Conservation (phyloP, 2,888 invertebrate species). For the Cheilosia grossa region DNA sequence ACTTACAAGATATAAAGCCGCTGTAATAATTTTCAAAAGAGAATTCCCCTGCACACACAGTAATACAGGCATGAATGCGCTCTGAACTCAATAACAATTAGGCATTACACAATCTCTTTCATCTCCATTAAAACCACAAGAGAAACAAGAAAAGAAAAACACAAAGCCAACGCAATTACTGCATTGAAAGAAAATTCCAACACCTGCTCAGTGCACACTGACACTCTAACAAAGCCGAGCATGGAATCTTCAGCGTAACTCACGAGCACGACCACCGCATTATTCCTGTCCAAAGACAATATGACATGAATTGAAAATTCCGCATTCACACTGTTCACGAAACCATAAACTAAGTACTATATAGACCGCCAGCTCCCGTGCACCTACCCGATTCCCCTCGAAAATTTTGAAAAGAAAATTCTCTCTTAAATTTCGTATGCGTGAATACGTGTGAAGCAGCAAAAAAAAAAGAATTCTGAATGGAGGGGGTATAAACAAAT, state of each 20-base stretch:
- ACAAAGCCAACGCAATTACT: neutral
- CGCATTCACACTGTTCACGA: conserved; percentile 18
- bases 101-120: conserved; percentile 58
- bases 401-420: too few species aligned
- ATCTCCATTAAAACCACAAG: conserved; percentile 34
- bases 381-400: too few species aligned
- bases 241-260: conserved; percentile 11
- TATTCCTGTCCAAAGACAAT: conserved; percentile 35
- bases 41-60: conserved; percentile 20
- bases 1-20: conserved; percentile 34
- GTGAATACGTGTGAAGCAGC: too few species aligned
- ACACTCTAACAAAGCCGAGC: neutral
- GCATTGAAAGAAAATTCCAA: conserved; percentile 43
- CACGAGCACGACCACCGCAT: conserved; percentile 21
- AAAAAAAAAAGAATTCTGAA: too few species aligned
- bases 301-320: conserved; percentile 41
- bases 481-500: too few species aligned
- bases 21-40: conserved; percentile 13
- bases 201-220: conserved; percentile 24
- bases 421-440: too few species aligned
- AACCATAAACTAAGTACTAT: too few species aligned
- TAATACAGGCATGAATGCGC: conserved; percentile 16
- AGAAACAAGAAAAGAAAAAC: neutral
- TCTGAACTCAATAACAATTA: conserved; percentile 60
- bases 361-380: too few species aligned